phyloP scores from a whole-genome alignment of 1,140 invertebrate species.

The Teleopsis dalmanni region DNA sequence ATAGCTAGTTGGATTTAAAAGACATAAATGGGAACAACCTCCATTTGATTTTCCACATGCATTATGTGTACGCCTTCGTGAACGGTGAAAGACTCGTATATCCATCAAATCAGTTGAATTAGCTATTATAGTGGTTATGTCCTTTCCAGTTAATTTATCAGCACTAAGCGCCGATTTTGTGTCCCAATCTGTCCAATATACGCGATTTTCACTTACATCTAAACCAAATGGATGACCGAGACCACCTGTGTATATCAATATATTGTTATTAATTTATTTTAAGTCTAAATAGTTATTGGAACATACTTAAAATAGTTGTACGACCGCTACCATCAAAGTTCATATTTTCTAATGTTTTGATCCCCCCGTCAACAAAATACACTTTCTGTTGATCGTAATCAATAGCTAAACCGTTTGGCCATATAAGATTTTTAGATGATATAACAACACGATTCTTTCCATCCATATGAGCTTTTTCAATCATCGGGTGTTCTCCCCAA shows the following conservation, averaged over 20 bases:
- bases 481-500: constrained; percentile 73
- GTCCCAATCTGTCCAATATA: constrained; percentile 86
- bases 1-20: constrained; percentile 64
- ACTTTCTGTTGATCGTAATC: constrained; percentile 63
- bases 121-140: constrained; percentile 55
- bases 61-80: constrained; percentile 50
- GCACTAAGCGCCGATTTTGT: constrained; percentile 67
- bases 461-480: constrained; percentile 83
- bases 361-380: constrained; percentile 77
- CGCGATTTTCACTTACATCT: constrained; percentile 71
- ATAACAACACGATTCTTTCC: constrained; percentile 60
- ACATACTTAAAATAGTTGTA: constrained; percentile 56
- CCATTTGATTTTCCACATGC: constrained; percentile 74
- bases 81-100: constrained; percentile 71
- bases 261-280: not conserved
- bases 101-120: constrained; percentile 74
- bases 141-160: constrained; percentile 65
- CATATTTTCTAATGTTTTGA: constrained; percentile 72
- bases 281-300: not conserved
- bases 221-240: constrained; percentile 80
- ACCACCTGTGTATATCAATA: constrained; percentile 33
- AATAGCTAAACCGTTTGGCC: constrained; percentile 75
- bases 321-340: constrained; percentile 72
- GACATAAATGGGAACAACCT: constrained; percentile 80
- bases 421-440: constrained; percentile 63